Evolutionary conservation across 2,888 invertebrate species (phyloP), one percentile per base, ranked within the genome.

Genomic region (Rhimphoctona megacephalus): DNA sequence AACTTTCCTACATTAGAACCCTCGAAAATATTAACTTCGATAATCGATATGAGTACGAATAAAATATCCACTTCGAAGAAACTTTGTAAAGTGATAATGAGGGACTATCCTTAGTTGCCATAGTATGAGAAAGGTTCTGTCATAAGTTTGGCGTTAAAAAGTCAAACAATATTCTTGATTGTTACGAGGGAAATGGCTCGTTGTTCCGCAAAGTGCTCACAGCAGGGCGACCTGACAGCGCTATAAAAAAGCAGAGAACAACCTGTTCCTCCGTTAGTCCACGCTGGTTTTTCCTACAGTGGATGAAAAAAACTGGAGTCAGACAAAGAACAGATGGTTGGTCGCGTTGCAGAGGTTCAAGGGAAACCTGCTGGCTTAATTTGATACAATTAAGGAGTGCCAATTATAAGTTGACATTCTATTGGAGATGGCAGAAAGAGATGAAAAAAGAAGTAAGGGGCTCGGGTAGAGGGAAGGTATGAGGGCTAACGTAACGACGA

Each of bases 351-450:
- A 25, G 74, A 64, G 80, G 33, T 67, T 61, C 85, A 81, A 70
- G 46, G 77, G 78, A 81, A 67, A 86, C 52, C 82, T 79, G 83
- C 67, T 74, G 87, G 90, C 88, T 90, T 90, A 89, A 91, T 90
- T 91, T 86, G 88, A 84, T 88, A 90, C 89, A 90, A 90, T 89
- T 90, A 91, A 90, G 89, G 87, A 90, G 89, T 88, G 89, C 90
- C 90, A 91, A 91, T 92, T 91, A 91, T 90, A 91, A 91, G 90
- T 91, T 90, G 90, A 92, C 89, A 90, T 90, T 91, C 87, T 89
- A 85, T 89, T 79, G 85, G 88, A 85, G 67, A 61, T 61, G 61
- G 30, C 25, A 77, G 64, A 81, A 57, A 64, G 64, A 82, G 70
- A 70, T 11, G 33, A 33, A 30, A 43, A 22, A 76, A 67, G 54